Evolutionary conservation across 2,797 vertebrate genomes (phyloP).

Genomic region (Sitta carolinensis): DNA sequence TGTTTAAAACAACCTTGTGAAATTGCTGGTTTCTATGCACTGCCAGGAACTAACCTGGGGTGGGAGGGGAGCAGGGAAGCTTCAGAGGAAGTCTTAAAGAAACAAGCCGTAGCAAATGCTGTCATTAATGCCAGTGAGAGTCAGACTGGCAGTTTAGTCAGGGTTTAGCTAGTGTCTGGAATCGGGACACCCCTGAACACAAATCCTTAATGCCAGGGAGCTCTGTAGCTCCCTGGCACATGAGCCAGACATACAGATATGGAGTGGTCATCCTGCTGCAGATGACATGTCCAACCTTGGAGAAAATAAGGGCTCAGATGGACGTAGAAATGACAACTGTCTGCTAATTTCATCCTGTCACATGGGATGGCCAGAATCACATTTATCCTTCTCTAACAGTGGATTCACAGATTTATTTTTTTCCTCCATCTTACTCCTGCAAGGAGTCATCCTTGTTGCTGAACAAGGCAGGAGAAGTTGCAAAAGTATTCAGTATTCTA

Average conservation of each 20-base stretch:
- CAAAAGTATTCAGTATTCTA: neutral
- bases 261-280: fast-evolving
- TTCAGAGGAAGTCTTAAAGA: neutral
- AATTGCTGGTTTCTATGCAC: neutral
- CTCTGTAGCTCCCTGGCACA: neutral
- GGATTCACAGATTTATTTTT: neutral
- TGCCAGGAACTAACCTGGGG: fast-evolving
- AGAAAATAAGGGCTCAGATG: neutral
- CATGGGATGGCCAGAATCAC: neutral
- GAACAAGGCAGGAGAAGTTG: neutral
- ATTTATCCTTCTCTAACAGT: neutral
- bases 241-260: neutral
- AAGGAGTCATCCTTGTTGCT: neutral
- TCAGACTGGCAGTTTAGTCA: neutral
- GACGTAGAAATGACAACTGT: neutral
- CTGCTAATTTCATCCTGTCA: neutral
- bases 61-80: neutral
- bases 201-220: neutral
- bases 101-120: neutral
- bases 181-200: neutral
- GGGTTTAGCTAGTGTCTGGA: neutral
- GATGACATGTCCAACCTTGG: neutral
- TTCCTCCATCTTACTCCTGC: neutral
- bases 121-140: neutral
- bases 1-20: neutral